Evolutionary conservation across 64 coral and sea anemone genomes (phyloP).

Genomic region (Acropora tenuis): DNA sequence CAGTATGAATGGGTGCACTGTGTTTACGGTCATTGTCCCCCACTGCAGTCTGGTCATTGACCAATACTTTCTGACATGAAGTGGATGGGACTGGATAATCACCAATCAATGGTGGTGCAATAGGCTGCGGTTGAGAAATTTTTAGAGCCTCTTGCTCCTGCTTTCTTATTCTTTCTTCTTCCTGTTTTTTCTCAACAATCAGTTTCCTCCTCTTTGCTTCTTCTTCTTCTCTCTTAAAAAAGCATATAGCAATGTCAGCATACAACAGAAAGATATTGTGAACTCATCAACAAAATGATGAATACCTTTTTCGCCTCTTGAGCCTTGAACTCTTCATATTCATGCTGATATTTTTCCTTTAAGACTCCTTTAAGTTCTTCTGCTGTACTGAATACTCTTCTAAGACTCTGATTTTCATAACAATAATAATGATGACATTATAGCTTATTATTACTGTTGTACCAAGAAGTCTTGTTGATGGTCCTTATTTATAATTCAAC

Average conservation of each 20-base stretch:
- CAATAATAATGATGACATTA: no score
- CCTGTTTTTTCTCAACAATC: slow-evolving; percentile 46
- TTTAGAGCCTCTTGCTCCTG: slow-evolving; percentile 58
- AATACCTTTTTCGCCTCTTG: slow-evolving; percentile 73
- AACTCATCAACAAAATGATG: no score
- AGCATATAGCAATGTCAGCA: not conserved
- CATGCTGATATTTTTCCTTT: slow-evolving; percentile 83
- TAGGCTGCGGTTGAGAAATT: slow-evolving; percentile 45
- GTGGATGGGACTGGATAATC: slow-evolving; percentile 73
- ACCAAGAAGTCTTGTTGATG: no score
- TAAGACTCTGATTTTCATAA: slow-evolving; percentile 48
- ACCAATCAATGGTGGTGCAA: slow-evolving; percentile 69
- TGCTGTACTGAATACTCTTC: slow-evolving; percentile 73
- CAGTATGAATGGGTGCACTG: slow-evolving; percentile 4
- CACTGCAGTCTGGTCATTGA: slow-evolving; percentile 10
- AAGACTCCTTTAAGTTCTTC: slow-evolving; percentile 89
- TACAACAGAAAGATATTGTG: not conserved
- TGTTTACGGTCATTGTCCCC: slow-evolving; percentile 66
- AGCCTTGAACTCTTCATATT: slow-evolving; percentile 62
- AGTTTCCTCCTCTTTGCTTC: slow-evolving; percentile 71
- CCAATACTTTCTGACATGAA: slow-evolving; percentile 1
- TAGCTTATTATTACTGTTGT: no score
- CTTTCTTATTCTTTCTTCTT: slow-evolving; percentile 52
- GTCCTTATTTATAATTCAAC: no score
- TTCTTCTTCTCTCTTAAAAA: slow-evolving; percentile 76